These are phyloP conservation scores for Leucoraja erinaceus DNA, from an alignment of 2,113 vertebrate species.

Conservation along the genomic window DNA sequence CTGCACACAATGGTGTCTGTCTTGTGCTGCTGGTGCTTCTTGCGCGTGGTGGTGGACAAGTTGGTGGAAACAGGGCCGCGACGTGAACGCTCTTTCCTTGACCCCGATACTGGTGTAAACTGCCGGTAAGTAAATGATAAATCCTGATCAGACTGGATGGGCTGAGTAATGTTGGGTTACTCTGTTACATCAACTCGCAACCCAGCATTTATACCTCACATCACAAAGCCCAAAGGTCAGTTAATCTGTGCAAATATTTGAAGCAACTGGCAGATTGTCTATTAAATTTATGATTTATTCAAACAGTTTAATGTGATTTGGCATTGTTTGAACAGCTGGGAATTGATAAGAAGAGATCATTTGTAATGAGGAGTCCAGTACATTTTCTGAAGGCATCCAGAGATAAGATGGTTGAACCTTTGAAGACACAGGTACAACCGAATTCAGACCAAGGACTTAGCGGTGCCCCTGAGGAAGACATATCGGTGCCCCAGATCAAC, in stretches of 20 bases:
- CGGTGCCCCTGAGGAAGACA: not conserved
- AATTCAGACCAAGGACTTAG: not conserved
- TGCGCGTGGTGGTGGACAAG: too few relatives aligned
- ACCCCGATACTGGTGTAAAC: too few relatives aligned
- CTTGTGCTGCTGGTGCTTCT: too few relatives aligned
- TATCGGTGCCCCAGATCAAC: not conserved
- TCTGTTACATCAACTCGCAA: slow-evolving; percentile 32
- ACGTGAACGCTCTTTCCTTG: too few relatives aligned
- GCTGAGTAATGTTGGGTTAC: not conserved
- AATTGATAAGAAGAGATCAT: not conserved
- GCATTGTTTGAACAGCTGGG: not conserved
- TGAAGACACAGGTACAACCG: not conserved
- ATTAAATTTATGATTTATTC: not conserved
- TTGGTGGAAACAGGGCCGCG: too few relatives aligned
- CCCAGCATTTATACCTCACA: not conserved
- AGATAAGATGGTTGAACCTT: slow-evolving; percentile 1
- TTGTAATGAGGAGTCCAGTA: not conserved
- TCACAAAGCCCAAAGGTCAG: slow-evolving; percentile 20
- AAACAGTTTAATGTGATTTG: not conserved
- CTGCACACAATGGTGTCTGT: too few relatives aligned
- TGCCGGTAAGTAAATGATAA: not conserved
- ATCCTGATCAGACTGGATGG: not conserved
- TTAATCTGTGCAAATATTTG: not conserved
- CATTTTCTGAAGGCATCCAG: not conserved
- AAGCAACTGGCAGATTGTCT: not conserved